Evolutionary conservation across 2,113 vertebrate genomes (phyloP).

Genomic region (Sturnus vulgaris): DNA sequence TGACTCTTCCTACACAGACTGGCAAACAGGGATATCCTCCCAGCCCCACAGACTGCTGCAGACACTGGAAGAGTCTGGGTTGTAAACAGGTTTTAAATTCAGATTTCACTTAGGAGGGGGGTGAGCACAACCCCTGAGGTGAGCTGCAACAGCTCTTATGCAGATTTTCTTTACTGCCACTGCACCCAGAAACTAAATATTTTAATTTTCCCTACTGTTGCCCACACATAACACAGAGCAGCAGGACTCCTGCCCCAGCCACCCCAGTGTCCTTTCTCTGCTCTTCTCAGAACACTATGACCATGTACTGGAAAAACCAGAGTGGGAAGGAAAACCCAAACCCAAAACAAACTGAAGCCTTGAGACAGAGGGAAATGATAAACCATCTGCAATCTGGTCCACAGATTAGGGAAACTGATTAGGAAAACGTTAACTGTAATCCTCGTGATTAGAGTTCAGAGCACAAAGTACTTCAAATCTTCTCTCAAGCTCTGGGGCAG

Average conservation of each 20-base stretch:
- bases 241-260: background rate
- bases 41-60: background rate
- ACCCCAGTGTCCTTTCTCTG: background rate
- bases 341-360: background rate
- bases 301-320: background rate
- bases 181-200: background rate
- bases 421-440: slow-evolving; percentile 25
- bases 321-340: background rate
- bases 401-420: slow-evolving; percentile 10
- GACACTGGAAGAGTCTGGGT: background rate
- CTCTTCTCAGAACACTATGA: background rate
- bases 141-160: background rate
- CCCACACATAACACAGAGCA: background rate
- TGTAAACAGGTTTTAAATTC: background rate
- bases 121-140: background rate
- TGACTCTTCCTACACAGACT: background rate
- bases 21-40: background rate
- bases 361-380: background rate
- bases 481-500: background rate
- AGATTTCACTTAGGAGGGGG: background rate
- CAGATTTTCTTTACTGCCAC: background rate
- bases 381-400: background rate
- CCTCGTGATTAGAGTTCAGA: background rate
- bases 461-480: slow-evolving; percentile 38
- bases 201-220: background rate